Evolutionary conservation across 2,113 vertebrate genomes (phyloP).

Genomic region (Brachypteracias leptosomus): DNA sequence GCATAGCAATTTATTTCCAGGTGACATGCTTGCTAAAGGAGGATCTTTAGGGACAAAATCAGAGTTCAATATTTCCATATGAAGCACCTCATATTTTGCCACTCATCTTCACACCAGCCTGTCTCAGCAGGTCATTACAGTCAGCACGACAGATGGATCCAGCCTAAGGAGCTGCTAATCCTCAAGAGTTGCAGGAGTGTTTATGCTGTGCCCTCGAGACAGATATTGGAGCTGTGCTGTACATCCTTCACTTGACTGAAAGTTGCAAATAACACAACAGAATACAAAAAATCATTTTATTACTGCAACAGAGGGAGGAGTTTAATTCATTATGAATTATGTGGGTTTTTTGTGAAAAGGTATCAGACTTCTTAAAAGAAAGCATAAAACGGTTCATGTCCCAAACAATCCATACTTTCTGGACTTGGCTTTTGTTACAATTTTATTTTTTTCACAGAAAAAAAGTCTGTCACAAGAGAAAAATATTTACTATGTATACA

Average conservation of each 20-base stretch:
- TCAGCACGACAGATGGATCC: neutral
- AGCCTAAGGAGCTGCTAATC: neutral
- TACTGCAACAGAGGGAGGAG: neutral
- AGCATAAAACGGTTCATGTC: neutral
- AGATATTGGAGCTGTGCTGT: neutral
- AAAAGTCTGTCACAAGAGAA: constrained; percentile 10
- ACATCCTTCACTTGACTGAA: neutral
- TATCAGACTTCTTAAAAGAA: constrained; percentile 1
- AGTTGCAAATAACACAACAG: neutral
- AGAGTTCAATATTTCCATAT: neutral
- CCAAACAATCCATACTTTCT: neutral
- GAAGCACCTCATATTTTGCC: neutral
- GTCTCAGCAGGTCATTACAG: neutral
- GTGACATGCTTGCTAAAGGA: neutral
- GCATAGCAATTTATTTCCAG: neutral
- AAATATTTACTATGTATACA: constrained; percentile 33
- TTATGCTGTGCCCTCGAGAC: neutral
- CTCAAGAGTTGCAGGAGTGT: neutral
- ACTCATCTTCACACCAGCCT: neutral
- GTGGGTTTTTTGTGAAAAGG: neutral
- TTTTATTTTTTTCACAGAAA: neutral
- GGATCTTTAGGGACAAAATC: neutral
- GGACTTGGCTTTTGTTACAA: neutral
- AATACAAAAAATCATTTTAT: constrained; percentile 21
- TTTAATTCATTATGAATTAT: neutral